phyloP scores from a whole-genome alignment of 2,797 vertebrate genomes.

The Spinus olivaceus region DNA sequence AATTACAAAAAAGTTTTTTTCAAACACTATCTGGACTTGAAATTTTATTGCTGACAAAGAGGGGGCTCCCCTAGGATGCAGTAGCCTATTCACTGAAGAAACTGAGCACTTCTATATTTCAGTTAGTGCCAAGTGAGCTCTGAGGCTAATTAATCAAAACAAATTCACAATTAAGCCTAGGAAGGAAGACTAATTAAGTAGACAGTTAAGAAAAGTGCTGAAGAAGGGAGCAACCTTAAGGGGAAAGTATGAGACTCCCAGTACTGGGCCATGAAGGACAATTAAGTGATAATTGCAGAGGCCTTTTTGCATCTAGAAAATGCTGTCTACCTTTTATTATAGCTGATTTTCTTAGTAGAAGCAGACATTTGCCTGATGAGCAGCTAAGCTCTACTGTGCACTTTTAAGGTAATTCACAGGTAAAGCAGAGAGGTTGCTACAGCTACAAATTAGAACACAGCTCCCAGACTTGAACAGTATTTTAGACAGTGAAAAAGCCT shows the following conservation, averaged over 20 bases:
- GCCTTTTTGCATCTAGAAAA: conserved; percentile 14
- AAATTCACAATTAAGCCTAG: conserved; percentile 72
- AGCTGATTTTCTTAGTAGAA: neutral
- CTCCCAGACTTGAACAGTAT: neutral
- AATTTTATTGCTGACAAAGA: conserved; percentile 54
- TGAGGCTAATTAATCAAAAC: conserved; percentile 76
- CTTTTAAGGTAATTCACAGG: neutral
- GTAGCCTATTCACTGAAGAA: conserved; percentile 28
- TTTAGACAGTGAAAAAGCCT: neutral
- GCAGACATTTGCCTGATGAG: neutral
- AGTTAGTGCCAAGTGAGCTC: conserved; percentile 66
- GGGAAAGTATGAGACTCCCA: conserved; percentile 1
- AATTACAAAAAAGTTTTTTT: neutral
- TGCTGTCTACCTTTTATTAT: neutral
- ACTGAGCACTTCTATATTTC: conserved; percentile 45
- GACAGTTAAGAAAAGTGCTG: conserved; percentile 64
- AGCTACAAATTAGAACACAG: neutral
- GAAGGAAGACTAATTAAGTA: conserved; percentile 68
- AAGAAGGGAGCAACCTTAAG: conserved; percentile 50
- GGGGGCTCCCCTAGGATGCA: conserved; percentile 28
- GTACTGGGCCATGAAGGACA: conserved; percentile 48
- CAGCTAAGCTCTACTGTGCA: neutral
- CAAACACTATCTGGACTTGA: conserved; percentile 26
- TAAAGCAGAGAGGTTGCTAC: neutral
- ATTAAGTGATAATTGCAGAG: conserved; percentile 30